Percentiles rank a stretch among this genome's conserved stretches.
These are phyloP conservation scores for Etheostoma spectabile DNA, from an alignment of 2,113 vertebrate genomes.

Conservation along the genomic window DNA sequence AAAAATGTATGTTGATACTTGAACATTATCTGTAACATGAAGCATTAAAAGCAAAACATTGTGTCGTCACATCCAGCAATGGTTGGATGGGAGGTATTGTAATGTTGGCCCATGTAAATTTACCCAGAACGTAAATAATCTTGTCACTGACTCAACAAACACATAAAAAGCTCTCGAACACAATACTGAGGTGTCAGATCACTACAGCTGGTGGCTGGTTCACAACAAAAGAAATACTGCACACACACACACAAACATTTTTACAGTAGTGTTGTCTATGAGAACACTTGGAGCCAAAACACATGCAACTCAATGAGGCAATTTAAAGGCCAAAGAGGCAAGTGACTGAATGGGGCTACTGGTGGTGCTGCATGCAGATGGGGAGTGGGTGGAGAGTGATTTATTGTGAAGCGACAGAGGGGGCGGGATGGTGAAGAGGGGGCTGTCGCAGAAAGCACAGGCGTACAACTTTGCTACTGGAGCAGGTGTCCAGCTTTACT, in stretches of 20 bases:
- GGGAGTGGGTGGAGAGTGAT: slow-evolving; percentile 52
- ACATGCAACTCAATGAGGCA: neutral
- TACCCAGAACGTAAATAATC: neutral
- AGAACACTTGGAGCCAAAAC: slow-evolving; percentile 4
- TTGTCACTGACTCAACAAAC: neutral
- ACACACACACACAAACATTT: neutral
- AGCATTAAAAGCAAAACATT: neutral
- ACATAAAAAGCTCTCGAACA: neutral
- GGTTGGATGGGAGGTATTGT: neutral
- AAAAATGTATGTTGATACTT: neutral
- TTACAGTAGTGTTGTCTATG: neutral
- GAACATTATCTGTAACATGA: neutral
- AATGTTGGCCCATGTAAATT: neutral
- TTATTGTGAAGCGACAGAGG: slow-evolving; percentile 48
- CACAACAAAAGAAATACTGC: neutral
- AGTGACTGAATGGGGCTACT: slow-evolving; percentile 41
- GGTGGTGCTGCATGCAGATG: slow-evolving; percentile 39
- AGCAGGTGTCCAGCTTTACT: slow-evolving; percentile 52
- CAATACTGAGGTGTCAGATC: neutral
- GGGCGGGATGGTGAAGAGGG: slow-evolving; percentile 16
- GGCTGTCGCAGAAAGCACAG: slow-evolving; percentile 13
- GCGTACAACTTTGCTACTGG: slow-evolving; percentile 4
- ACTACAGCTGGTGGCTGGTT: neutral
- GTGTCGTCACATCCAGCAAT: neutral
- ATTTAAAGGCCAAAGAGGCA: slow-evolving; percentile 4